Percentiles rank a stretch among this genome's conserved stretches.
These are phyloP conservation scores for Plecturocebus donacophilus DNA, from an alignment of 2,113 vertebrate species.

Conservation along the genomic window DNA sequence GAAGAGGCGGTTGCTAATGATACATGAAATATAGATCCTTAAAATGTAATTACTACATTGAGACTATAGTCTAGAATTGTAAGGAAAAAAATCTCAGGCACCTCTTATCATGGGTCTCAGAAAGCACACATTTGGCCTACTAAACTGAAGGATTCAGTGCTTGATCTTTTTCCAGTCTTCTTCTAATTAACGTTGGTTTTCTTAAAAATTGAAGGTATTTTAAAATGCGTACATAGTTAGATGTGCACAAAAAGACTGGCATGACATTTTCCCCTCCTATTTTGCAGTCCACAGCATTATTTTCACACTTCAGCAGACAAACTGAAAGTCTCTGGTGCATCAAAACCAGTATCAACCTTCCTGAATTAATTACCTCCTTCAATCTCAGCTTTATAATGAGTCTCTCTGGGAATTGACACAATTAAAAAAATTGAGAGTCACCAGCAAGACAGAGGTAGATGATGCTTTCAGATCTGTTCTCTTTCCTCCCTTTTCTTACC, in stretches of 20 bases:
- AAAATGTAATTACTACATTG: neutral
- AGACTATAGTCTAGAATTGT: neutral
- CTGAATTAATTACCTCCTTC: conserved; percentile 86
- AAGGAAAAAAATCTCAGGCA: neutral
- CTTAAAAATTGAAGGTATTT: neutral
- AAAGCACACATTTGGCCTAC: conserved; percentile 17
- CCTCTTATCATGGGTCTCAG: conserved; percentile 6
- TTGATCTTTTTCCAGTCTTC: conserved; percentile 23
- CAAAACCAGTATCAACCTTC: conserved; percentile 87
- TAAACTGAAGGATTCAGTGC: conserved; percentile 54
- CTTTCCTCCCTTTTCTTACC: neutral
- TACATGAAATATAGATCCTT: conserved; percentile 52
- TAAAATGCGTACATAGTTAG: conserved; percentile 13
- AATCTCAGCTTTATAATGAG: conserved; percentile 86
- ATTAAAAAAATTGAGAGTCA: conserved; percentile 69
- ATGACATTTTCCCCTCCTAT: conserved; percentile 64
- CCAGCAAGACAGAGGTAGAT: conserved; percentile 12
- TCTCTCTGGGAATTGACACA: conserved; percentile 85
- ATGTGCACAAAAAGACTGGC: conserved; percentile 41
- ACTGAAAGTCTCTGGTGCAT: conserved; percentile 82
- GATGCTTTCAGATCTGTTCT: conserved; percentile 2
- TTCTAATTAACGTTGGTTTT: conserved; percentile 57
- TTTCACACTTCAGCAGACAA: conserved; percentile 75
- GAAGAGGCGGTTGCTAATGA: conserved; percentile 43
- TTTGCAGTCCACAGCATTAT: conserved; percentile 65